A percentile compares a stretch with the other conserved stretches of the same genome.
Evolutionary conservation across 2,888 invertebrate genomes (phyloP).

Genomic region (Polia nebulosa): DNA sequence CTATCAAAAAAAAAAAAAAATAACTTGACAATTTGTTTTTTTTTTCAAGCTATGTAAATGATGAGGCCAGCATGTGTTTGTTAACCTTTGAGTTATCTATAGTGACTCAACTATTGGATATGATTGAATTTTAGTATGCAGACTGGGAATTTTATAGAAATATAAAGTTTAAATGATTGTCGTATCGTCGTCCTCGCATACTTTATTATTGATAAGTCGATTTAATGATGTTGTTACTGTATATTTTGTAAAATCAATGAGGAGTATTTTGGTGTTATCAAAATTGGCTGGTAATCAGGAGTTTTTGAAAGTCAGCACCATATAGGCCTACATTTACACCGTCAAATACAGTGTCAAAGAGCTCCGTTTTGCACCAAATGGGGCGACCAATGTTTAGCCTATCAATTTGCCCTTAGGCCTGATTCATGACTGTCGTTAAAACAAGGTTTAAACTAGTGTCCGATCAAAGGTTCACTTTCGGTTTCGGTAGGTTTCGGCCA

Average conservation of each 20-base stretch:
- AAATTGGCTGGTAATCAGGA: neutral
- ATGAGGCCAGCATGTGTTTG: too few species aligned
- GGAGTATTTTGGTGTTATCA: slow-evolving; percentile 16
- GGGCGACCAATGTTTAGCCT: neutral
- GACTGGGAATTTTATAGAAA: neutral
- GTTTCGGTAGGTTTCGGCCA: too few species aligned
- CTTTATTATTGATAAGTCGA: slow-evolving; percentile 16
- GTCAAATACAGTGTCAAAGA: neutral
- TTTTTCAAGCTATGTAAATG: too few species aligned
- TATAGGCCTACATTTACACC: neutral
- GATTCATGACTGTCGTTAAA: neutral
- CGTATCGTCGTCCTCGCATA: neutral
- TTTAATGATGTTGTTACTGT: slow-evolving; percentile 37
- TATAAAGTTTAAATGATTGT: neutral
- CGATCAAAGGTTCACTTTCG: too few species aligned
- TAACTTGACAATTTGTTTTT: too few species aligned
- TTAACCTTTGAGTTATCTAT: too few species aligned
- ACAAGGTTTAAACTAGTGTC: too few species aligned
- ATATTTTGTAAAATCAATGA: slow-evolving; percentile 32
- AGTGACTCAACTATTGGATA: neutral
- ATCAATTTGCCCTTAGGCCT: neutral
- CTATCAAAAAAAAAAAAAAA: neutral
- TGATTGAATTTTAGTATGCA: neutral
- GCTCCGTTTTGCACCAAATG: too few species aligned
- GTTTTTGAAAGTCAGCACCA: neutral